Conservation (phyloP, 2,888 invertebrate species). For the Sipunculus nudus region DNA sequence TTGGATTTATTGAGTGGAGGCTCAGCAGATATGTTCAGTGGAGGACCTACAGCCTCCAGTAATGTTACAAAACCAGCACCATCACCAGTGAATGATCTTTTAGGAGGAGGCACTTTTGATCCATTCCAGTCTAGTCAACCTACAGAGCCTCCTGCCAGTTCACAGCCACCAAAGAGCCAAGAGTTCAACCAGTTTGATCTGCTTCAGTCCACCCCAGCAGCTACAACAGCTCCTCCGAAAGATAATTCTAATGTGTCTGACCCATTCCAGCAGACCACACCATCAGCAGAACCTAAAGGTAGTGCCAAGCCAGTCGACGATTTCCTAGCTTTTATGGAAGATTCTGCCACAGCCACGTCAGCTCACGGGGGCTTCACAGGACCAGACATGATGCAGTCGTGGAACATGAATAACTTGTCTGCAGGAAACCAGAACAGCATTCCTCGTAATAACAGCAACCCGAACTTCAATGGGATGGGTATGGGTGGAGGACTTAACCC, state of each 20-base stretch:
- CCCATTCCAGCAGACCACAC: no score
- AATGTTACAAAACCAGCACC: no score
- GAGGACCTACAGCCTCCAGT: background rate
- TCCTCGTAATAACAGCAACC: background rate
- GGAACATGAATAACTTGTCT: conserved; percentile 42
- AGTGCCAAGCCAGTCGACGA: no score
- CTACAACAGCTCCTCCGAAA: no score
- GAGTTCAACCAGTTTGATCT: no score
- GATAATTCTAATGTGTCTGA: no score
- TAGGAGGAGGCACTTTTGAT: conserved; percentile 45
- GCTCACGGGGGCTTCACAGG: conserved; percentile 32
- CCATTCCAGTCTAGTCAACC: conserved; percentile 49
- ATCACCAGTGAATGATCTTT: background rate
- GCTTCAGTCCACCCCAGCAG: no score
- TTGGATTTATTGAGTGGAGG: conserved; percentile 49
- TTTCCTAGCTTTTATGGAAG: conserved; percentile 47
- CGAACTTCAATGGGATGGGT: background rate
- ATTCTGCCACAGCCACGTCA: conserved; percentile 16
- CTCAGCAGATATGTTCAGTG: background rate
- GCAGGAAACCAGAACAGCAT: conserved; percentile 21
- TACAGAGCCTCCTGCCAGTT: conserved; percentile 5
- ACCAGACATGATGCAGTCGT: conserved; percentile 51
- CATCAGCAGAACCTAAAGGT: no score
- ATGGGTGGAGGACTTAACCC: background rate
- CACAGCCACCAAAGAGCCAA: conserved; percentile 1